These are phyloP conservation scores for Halictus rubicundus DNA, from an alignment of 1,140 invertebrate genomes.

Conservation along the genomic window DNA sequence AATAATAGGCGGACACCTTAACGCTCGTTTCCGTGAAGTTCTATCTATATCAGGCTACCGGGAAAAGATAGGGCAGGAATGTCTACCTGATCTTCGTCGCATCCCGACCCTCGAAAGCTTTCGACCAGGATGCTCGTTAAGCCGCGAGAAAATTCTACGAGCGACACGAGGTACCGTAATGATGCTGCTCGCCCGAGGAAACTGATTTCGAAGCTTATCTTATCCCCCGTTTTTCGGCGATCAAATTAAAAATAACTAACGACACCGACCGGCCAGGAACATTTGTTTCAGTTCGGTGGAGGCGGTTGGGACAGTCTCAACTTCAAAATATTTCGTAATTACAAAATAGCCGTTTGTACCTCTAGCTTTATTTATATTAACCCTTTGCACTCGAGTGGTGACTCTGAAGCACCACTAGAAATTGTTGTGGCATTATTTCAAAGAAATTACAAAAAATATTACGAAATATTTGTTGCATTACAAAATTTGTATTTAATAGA, in stretches of 20 bases:
- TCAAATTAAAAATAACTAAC: background rate
- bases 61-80: slow-evolving; percentile 58
- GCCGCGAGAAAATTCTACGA: slow-evolving; percentile 3
- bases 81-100: slow-evolving; percentile 45
- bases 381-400: too few species aligned
- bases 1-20: slow-evolving; percentile 38
- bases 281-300: too few species aligned
- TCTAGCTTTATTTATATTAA: too few species aligned
- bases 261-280: too few species aligned
- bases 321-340: too few species aligned
- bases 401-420: too few species aligned
- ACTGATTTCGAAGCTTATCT: background rate
- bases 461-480: too few species aligned
- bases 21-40: slow-evolving; percentile 49
- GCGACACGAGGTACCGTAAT: background rate
- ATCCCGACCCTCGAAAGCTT: slow-evolving; percentile 16
- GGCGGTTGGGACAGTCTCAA: too few species aligned
- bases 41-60: slow-evolving; percentile 58
- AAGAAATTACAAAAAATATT: too few species aligned
- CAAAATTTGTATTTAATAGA: too few species aligned
- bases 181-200: background rate
- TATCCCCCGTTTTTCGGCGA: background rate
- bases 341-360: too few species aligned
- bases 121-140: slow-evolving; percentile 38
- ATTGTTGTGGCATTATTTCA: too few species aligned